A percentile compares a stretch with the other conserved stretches of the same genome.
Conservation (phyloP, 2,113 vertebrate genomes). For the Bettongia penicillata region DNA sequence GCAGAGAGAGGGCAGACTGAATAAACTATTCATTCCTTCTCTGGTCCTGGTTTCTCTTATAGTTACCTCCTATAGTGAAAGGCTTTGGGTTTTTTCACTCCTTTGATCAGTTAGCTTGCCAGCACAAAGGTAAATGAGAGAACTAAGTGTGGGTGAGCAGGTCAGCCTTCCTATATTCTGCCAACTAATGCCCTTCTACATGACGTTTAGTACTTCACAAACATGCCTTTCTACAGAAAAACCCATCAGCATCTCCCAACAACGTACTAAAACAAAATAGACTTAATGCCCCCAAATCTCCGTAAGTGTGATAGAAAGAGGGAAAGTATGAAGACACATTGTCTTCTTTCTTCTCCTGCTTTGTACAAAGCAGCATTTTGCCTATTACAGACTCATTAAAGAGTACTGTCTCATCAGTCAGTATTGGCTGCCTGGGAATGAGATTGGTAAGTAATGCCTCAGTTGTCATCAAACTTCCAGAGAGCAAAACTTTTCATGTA, state of each 20-base stretch:
- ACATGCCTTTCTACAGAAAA: neutral
- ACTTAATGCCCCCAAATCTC: neutral
- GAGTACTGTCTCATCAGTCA: neutral
- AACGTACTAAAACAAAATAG: neutral
- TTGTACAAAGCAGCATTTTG: neutral
- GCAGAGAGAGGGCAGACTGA: neutral
- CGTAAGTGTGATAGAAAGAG: neutral
- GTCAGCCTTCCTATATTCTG: fast-evolving
- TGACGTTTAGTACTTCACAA: neutral
- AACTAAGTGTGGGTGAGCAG: neutral
- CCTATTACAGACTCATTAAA: neutral
- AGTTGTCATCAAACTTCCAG: neutral
- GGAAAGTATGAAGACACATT: neutral
- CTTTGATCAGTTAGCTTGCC: neutral
- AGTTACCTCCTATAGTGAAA: neutral
- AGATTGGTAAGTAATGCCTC: neutral
- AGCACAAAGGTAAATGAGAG: too few relatives aligned
- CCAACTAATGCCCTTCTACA: neutral
- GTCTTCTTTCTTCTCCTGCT: neutral
- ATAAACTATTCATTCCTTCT: fast-evolving
- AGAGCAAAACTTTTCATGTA: neutral
- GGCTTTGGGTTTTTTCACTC: neutral
- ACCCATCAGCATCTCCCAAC: neutral
- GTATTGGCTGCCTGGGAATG: neutral
- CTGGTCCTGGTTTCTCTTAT: neutral